Percentiles rank a stretch among this genome's conserved stretches.
These are phyloP conservation scores for Myotis yumanensis DNA, from an alignment of 2,113 vertebrate species.

Conservation along the genomic window DNA sequence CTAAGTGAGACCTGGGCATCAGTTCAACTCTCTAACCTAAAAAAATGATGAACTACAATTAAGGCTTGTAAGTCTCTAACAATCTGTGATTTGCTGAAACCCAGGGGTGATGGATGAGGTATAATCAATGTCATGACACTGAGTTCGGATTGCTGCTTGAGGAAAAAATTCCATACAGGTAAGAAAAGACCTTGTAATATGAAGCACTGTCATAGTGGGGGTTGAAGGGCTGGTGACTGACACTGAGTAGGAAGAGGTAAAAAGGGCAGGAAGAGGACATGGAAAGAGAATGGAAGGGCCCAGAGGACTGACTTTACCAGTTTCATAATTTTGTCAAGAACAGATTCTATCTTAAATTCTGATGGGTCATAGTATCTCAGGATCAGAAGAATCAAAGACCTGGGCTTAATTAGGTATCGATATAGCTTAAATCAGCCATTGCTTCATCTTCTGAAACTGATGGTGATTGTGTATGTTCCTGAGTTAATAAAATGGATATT, in stretches of 20 bases:
- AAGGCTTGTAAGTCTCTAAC: background rate
- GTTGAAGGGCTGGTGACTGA: background rate
- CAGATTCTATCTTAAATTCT: background rate
- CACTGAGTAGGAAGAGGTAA: background rate
- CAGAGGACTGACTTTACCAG: background rate
- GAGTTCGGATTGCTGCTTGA: background rate
- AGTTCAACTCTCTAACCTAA: background rate
- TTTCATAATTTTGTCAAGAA: background rate
- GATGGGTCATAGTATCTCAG: background rate
- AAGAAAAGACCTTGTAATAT: constrained; percentile 5
- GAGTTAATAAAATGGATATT: background rate
- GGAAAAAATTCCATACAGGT: background rate
- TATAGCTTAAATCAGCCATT: background rate
- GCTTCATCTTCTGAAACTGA: background rate
- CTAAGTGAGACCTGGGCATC: background rate
- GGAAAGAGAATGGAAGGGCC: background rate
- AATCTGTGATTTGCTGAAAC: constrained; percentile 31
- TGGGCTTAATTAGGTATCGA: background rate
- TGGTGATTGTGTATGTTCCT: background rate
- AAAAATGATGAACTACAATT: constrained; percentile 33
- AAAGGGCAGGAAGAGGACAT: background rate
- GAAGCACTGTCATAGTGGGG: background rate
- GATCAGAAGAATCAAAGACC: background rate
- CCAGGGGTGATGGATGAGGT: background rate
- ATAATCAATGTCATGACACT: background rate